A percentile compares a stretch with the other conserved stretches of the same genome.
phyloP scores from a whole-genome alignment of 2,888 invertebrate genomes.

The Stenoptilia bipunctidactyla region DNA sequence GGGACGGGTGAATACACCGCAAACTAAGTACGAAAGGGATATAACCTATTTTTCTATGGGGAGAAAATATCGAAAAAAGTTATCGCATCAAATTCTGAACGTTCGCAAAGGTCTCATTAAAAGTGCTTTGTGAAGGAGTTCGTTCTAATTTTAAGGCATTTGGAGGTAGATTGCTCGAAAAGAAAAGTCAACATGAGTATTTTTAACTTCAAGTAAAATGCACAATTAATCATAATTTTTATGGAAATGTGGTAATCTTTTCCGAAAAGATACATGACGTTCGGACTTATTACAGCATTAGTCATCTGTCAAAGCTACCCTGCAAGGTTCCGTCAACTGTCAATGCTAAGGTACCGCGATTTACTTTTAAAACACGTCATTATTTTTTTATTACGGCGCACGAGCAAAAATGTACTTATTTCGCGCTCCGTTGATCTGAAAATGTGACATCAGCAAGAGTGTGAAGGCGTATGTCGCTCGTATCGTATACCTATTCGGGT shows the following conservation, averaged over 20 bases:
- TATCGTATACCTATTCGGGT: not conserved
- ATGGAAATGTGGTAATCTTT: constrained; percentile 48
- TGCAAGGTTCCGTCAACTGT: constrained; percentile 26
- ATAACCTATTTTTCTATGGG: constrained; percentile 45
- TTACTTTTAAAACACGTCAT: constrained; percentile 64
- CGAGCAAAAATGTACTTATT: constrained; percentile 70
- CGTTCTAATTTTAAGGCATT: constrained; percentile 58
- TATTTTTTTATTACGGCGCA: constrained; percentile 63
- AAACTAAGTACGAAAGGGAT: constrained; percentile 29
- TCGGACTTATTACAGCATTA: not conserved
- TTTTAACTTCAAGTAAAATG: not conserved
- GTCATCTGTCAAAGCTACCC: not conserved
- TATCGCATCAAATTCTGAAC: constrained; percentile 61
- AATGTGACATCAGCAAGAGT: constrained; percentile 57
- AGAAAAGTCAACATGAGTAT: constrained; percentile 29
- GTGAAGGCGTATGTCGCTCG: constrained; percentile 35
- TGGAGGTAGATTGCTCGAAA: constrained; percentile 44
- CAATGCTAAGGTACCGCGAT: constrained; percentile 35
- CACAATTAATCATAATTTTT: constrained; percentile 49
- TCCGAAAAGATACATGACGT: constrained; percentile 38
- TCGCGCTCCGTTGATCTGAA: constrained; percentile 67
- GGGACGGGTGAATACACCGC: constrained; percentile 26
- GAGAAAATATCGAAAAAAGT: constrained; percentile 66
- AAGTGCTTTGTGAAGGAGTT: constrained; percentile 62
- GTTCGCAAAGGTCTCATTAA: constrained; percentile 64